These are phyloP conservation scores for Lycaena phlaeas DNA, from an alignment of 2,888 invertebrate genomes.

Conservation along the genomic window DNA sequence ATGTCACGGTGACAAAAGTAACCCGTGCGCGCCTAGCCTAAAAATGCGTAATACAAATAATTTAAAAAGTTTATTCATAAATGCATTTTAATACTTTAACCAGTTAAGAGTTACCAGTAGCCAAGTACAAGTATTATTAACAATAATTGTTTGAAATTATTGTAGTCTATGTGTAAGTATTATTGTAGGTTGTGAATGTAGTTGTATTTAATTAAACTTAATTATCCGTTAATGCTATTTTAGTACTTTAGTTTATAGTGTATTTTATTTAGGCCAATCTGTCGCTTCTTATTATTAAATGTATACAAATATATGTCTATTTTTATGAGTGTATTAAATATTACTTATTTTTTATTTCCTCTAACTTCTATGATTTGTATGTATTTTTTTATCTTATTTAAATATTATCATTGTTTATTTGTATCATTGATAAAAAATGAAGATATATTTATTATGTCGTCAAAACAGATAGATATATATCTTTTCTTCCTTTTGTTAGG, in stretches of 20 bases:
- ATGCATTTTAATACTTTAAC: not conserved
- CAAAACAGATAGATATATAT: too few relatives aligned
- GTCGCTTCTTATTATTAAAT: conserved; percentile 2
- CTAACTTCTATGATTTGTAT: too few relatives aligned
- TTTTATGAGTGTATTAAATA: not conserved
- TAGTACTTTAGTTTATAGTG: conserved; percentile 1
- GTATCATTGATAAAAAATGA: too few relatives aligned
- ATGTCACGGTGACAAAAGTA: too few relatives aligned
- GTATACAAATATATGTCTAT: not conserved
- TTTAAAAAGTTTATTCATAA: too few relatives aligned
- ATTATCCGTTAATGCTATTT: not conserved
- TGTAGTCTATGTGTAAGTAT: not conserved
- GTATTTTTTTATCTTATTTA: too few relatives aligned
- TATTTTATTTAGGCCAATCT: not conserved
- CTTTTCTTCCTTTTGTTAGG: too few relatives aligned
- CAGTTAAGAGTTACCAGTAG: not conserved
- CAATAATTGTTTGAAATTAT: not conserved
- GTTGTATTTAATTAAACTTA: not conserved
- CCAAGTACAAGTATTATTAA: conserved; percentile 2
- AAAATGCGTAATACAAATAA: too few relatives aligned
- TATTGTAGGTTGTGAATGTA: conserved; percentile 6
- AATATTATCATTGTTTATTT: too few relatives aligned
- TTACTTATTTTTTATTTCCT: not conserved
- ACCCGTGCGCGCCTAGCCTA: too few relatives aligned
- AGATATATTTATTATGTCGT: too few relatives aligned